These are phyloP conservation scores for Apostichopus parvimensis DNA, from an alignment of 35 echinoderm and acorn worm species.

Conservation along the genomic window DNA sequence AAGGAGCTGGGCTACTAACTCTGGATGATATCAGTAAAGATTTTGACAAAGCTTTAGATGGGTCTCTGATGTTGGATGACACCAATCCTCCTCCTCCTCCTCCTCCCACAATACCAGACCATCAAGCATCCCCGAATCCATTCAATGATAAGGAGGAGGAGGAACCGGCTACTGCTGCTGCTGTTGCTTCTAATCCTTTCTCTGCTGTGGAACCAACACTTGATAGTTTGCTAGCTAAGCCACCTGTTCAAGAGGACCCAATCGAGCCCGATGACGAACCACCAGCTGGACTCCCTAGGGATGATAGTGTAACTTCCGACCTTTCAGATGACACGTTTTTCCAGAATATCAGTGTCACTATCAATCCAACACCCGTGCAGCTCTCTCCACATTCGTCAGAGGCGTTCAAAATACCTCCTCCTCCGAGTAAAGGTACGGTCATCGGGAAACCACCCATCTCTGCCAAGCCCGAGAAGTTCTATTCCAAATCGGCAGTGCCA, in stretches of 20 bases:
- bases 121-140: slow-evolving; percentile 90
- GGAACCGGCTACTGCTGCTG: neutral
- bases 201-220: slow-evolving; percentile 25
- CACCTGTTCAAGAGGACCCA: neutral
- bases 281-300: slow-evolving; percentile 42
- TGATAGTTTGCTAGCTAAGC: neutral
- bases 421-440: slow-evolving; percentile 57
- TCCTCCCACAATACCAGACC: slow-evolving; percentile 51
- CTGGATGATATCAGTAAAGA: slow-evolving; percentile 73
- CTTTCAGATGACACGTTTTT: slow-evolving; percentile 87
- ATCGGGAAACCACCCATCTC: slow-evolving; percentile 55
- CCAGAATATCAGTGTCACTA: slow-evolving; percentile 84
- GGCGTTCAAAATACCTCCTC: slow-evolving; percentile 89
- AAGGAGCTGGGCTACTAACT: slow-evolving; percentile 55
- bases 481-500: slow-evolving; percentile 74
- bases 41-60: slow-evolving; percentile 73
- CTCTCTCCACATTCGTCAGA: slow-evolving; percentile 49
- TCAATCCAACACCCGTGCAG: slow-evolving; percentile 63
- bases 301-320: slow-evolving; percentile 90
- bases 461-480: slow-evolving; percentile 75
- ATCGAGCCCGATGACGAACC: neutral
- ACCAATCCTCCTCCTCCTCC: neutral
- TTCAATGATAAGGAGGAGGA: slow-evolving; percentile 50
- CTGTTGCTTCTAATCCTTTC: slow-evolving; percentile 70
- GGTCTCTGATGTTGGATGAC: neutral